A percentile compares a stretch with the other conserved stretches of the same genome.
Conservation (phyloP, 1,140 invertebrate species). For the Sogatella furcifera region DNA sequence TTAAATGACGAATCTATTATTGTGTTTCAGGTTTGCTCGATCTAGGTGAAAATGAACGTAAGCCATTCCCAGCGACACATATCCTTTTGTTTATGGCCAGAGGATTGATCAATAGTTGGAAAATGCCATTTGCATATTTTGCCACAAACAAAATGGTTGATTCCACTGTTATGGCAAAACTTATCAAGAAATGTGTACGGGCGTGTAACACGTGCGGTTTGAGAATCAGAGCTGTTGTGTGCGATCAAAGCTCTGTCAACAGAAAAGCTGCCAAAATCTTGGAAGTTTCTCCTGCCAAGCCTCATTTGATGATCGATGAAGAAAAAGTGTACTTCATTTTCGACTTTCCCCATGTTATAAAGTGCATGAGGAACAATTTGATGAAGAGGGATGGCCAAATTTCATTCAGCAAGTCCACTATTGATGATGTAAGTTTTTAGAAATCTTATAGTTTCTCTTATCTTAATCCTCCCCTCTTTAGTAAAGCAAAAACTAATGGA, state of each 20-base stretch:
- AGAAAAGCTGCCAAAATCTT: slow-evolving; percentile 2
- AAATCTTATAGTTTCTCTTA: no score
- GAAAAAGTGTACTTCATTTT: background rate
- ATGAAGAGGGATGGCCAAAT: slow-evolving; percentile 6
- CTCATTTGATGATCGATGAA: no score
- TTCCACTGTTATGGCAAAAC: background rate
- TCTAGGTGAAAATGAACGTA: slow-evolving; percentile 6
- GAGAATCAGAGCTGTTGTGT: slow-evolving; percentile 9
- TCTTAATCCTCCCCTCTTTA: no score
- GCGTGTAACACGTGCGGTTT: background rate
- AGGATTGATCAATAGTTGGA: slow-evolving; percentile 11
- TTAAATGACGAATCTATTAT: no score
- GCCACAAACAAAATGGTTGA: slow-evolving; percentile 4
- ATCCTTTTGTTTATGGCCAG: slow-evolving; percentile 13
- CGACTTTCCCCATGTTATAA: slow-evolving; percentile 10
- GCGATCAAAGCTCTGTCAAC: slow-evolving; percentile 12
- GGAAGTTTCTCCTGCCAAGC: background rate
- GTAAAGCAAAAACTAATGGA: no score
- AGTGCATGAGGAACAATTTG: slow-evolving; percentile 11
- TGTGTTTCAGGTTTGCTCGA: background rate
- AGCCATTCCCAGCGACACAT: slow-evolving; percentile 3
- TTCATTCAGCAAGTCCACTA: background rate
- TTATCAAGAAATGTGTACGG: no score
- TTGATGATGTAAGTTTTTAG: no score
- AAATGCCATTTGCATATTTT: slow-evolving; percentile 12